These are phyloP conservation scores for Lysiphlebus fabarum DNA, from an alignment of 1,140 invertebrate species.

Conservation along the genomic window DNA sequence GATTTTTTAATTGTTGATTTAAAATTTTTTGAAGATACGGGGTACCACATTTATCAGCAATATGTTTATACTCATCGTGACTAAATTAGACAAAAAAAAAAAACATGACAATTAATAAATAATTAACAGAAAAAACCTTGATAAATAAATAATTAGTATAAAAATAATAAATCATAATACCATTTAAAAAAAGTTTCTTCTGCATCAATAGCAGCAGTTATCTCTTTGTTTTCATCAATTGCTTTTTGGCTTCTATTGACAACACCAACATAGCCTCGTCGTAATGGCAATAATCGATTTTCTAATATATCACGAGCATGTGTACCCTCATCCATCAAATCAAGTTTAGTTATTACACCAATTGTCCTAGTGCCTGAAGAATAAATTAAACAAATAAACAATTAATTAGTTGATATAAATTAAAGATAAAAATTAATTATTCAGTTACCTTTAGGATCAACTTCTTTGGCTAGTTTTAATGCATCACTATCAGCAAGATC, in stretches of 20 bases:
- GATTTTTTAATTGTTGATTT: constrained; percentile 99
- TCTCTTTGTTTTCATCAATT: constrained; percentile 96
- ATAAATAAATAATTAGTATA: neutral
- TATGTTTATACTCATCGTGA: constrained; percentile 87
- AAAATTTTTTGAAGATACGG: constrained; percentile 95
- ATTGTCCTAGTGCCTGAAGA: constrained; percentile 87
- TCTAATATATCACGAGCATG: constrained; percentile 97
- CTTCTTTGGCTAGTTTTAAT: constrained; percentile 91
- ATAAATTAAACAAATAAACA: neutral
- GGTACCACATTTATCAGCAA: constrained; percentile 96
- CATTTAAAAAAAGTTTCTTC: constrained; percentile 98
- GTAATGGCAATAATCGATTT: constrained; percentile 91
- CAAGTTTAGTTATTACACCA: constrained; percentile 98
- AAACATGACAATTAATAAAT: no score
- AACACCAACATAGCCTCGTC: constrained; percentile 96
- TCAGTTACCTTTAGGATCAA: constrained; percentile 83
- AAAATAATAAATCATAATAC: constrained; percentile 46
- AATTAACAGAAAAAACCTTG: neutral
- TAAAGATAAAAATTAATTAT: no score
- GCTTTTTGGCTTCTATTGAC: constrained; percentile 98
- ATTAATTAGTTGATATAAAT: no score
- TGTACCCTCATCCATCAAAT: constrained; percentile 99
- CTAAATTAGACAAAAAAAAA: constrained; percentile 52
- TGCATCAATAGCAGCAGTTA: constrained; percentile 87
- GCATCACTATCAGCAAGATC: constrained; percentile 96